Conservation (phyloP, 2,888 invertebrate species). For the Calameuta pallipes region DNA sequence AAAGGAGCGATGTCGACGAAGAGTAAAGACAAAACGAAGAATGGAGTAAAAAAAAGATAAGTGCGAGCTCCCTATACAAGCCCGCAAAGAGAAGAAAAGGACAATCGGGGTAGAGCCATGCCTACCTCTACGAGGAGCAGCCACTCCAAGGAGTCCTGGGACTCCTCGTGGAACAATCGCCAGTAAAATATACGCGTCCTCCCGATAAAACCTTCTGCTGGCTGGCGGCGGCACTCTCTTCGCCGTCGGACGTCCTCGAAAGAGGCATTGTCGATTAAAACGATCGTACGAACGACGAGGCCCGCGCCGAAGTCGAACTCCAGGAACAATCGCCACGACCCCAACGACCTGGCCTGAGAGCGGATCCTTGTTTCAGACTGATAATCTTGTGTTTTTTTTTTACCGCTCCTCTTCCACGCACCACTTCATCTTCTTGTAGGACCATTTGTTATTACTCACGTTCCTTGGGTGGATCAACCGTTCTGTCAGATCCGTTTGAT, state of each 20-base stretch:
- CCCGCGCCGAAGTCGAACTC: not conserved
- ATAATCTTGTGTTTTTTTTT: constrained; percentile 3
- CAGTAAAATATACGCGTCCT: constrained; percentile 46
- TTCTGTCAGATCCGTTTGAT: not conserved
- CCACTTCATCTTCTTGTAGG: not conserved
- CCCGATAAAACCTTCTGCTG: constrained; percentile 43
- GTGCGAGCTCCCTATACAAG: not conserved
- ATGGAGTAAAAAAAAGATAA: not conserved
- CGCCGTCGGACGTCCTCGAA: constrained; percentile 29
- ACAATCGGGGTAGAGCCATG: not conserved
- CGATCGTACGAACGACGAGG: not conserved
- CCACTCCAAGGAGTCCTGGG: not conserved
- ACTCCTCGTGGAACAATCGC: constrained; percentile 40
- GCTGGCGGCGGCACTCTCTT: constrained; percentile 40
- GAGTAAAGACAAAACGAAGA: not conserved
- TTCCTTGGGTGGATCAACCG: not conserved
- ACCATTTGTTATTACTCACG: not conserved
- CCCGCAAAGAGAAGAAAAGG: not conserved
- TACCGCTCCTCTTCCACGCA: not conserved
- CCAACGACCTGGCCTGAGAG: constrained; percentile 56
- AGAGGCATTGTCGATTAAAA: constrained; percentile 36
- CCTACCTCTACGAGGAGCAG: not conserved
- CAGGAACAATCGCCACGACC: constrained; percentile 40
- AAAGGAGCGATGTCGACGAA: not conserved
- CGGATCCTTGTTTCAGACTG: constrained; percentile 58